Percentiles rank a stretch among this genome's conserved stretches.
These are phyloP conservation scores for Tethea ocularis DNA, from an alignment of 2,888 invertebrate species.

Conservation along the genomic window DNA sequence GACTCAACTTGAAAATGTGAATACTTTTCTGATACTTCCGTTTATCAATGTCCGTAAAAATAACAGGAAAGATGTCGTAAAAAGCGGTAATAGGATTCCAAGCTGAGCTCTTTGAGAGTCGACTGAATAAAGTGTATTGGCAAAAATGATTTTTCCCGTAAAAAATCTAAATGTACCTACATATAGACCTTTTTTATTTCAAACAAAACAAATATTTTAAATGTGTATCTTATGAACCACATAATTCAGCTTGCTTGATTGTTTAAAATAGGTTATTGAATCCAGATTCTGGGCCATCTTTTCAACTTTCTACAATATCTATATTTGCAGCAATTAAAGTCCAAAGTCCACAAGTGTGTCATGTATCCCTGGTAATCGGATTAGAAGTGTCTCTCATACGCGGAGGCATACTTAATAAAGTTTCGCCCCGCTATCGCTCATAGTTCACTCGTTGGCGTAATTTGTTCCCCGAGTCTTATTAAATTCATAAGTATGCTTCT, in stretches of 20 bases:
- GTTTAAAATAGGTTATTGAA: background rate
- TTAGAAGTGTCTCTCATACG: slow-evolving; percentile 35
- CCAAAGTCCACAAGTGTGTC: slow-evolving; percentile 25
- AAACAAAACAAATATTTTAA: background rate
- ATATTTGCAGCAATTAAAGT: slow-evolving; percentile 19
- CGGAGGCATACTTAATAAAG: slow-evolving; percentile 42
- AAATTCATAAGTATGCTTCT: slow-evolving; percentile 73
- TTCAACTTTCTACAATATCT: slow-evolving; percentile 10
- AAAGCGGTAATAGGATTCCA: slow-evolving; percentile 3
- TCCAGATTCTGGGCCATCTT: background rate
- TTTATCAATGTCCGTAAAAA: slow-evolving; percentile 2
- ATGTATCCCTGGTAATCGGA: slow-evolving; percentile 40
- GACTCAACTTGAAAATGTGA: background rate
- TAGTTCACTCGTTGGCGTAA: slow-evolving; percentile 57
- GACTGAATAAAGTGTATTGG: background rate
- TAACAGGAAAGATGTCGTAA: slow-evolving; percentile 1
- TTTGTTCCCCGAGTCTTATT: slow-evolving; percentile 71
- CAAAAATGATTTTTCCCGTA: background rate
- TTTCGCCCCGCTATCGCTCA: slow-evolving; percentile 40
- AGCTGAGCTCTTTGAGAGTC: background rate
- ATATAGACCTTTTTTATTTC: background rate
- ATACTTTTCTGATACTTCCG: background rate
- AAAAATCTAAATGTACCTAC: background rate
- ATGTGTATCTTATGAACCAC: background rate
- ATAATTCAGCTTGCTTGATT: no score